phyloP scores from a whole-genome alignment of 2,797 vertebrate species.

The Oceanodroma leucorhoa region DNA sequence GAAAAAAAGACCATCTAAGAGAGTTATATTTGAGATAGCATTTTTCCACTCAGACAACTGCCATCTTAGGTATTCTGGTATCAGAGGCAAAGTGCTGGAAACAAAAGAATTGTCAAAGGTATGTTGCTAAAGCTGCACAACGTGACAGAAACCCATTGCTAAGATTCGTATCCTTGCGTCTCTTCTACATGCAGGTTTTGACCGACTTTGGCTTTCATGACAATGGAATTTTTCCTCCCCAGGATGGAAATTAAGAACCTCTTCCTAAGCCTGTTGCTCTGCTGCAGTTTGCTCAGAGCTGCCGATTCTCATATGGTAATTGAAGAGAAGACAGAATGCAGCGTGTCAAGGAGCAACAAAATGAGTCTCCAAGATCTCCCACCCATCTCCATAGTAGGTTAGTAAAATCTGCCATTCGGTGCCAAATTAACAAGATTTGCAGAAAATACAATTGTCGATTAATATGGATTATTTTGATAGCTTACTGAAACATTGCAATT shows the following conservation, averaged over 20 bases:
- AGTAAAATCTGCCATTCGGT: not conserved
- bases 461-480: not conserved
- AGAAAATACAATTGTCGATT: not conserved
- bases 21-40: not conserved
- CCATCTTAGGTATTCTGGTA: not conserved
- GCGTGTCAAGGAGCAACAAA: conserved; percentile 32
- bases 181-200: not conserved
- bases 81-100: not conserved
- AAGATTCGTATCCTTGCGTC: not conserved
- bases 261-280: conserved; percentile 67
- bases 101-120: not conserved
- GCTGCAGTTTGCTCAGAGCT: conserved; percentile 55
- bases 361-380: conserved; percentile 60
- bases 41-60: not conserved
- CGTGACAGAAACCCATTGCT: not conserved
- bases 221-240: not conserved
- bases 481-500: not conserved
- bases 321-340: conserved; percentile 62
- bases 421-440: not conserved
- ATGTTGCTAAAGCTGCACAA: not conserved
- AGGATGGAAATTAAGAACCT: conserved; percentile 62
- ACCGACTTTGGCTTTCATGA: not conserved
- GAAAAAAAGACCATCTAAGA: not conserved
- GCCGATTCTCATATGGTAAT: conserved; percentile 50
- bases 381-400: conserved; percentile 76